Conservation (phyloP, 2,888 invertebrate species). For the Pristionchus mayeri region DNA sequence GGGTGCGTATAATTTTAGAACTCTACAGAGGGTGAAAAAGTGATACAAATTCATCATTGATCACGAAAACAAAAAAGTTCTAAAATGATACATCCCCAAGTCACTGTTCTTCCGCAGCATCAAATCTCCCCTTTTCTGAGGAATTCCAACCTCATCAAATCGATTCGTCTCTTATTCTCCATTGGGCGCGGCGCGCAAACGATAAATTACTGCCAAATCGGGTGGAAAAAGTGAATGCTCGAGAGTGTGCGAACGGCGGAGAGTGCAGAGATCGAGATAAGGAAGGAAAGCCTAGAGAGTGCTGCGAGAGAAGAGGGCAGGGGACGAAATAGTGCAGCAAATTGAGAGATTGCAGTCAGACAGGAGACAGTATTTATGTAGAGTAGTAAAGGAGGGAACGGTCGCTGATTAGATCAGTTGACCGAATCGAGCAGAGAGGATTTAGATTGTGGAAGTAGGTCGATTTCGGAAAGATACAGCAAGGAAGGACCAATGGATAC, state of each 20-base stretch:
- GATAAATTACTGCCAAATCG: slow-evolving; percentile 44
- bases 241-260: slow-evolving; percentile 13
- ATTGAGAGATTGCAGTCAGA: slow-evolving; percentile 22
- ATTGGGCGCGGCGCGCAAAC: slow-evolving; percentile 38
- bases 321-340: neutral
- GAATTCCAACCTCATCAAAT: neutral
- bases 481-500: neutral
- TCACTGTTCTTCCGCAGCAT: too few relatives aligned
- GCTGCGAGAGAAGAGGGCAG: neutral
- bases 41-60: too few relatives aligned
- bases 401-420: slow-evolving; percentile 28
- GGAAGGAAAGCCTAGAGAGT: neutral
- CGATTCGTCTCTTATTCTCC: neutral
- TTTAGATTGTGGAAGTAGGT: neutral
- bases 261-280: neutral
- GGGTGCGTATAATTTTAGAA: too few relatives aligned
- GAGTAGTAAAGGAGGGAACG: slow-evolving; percentile 3
- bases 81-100: too few relatives aligned
- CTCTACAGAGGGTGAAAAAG: too few relatives aligned
- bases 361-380: neutral
- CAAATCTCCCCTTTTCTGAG: neutral
- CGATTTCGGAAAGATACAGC: neutral
- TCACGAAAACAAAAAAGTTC: neutral
- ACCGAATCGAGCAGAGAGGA: neutral
- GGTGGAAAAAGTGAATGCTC: neutral